These are phyloP conservation scores for Hirtodrosophila histrioides DNA, from an alignment of 2,888 invertebrate genomes.

Conservation along the genomic window DNA sequence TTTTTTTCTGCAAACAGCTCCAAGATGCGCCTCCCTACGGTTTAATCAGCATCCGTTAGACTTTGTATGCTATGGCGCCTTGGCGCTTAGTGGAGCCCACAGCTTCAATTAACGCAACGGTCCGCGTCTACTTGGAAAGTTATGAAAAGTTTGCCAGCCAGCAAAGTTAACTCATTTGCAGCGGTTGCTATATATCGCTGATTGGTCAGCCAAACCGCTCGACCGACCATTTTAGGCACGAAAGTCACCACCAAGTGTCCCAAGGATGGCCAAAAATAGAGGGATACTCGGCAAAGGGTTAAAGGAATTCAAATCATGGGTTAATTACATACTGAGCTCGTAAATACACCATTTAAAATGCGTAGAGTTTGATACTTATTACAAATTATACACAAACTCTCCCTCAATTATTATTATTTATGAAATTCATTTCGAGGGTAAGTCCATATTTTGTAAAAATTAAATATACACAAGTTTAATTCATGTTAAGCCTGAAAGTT, in stretches of 20 bases:
- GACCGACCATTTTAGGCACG: constrained; percentile 5
- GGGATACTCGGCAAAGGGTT: neutral
- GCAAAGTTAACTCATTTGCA: constrained; percentile 74
- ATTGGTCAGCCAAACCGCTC: constrained; percentile 45
- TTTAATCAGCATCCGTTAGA: constrained; percentile 64
- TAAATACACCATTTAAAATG: constrained; percentile 1
- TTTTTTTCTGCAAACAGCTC: neutral
- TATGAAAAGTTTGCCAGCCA: constrained; percentile 66
- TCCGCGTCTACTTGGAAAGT: constrained; percentile 56
- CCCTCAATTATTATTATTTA: too few relatives aligned
- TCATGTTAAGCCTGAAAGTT: too few relatives aligned
- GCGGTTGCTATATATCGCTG: constrained; percentile 59
- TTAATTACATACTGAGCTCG: constrained; percentile 18
- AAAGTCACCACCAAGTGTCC: constrained; percentile 15
- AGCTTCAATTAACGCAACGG: constrained; percentile 68
- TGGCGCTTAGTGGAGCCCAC: constrained; percentile 49
- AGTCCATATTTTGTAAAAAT: too few relatives aligned
- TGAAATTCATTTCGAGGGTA: too few relatives aligned
- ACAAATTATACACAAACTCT: too few relatives aligned
- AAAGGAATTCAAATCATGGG: constrained; percentile 5
- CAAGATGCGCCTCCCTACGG: constrained; percentile 52
- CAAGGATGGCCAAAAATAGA: neutral
- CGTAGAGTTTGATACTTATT: too few relatives aligned
- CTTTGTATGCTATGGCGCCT: constrained; percentile 53
- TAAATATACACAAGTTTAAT: too few relatives aligned